Base-by-base conservation (phyloP, 2,113 vertebrate species). In the Abramis brama region DNA sequence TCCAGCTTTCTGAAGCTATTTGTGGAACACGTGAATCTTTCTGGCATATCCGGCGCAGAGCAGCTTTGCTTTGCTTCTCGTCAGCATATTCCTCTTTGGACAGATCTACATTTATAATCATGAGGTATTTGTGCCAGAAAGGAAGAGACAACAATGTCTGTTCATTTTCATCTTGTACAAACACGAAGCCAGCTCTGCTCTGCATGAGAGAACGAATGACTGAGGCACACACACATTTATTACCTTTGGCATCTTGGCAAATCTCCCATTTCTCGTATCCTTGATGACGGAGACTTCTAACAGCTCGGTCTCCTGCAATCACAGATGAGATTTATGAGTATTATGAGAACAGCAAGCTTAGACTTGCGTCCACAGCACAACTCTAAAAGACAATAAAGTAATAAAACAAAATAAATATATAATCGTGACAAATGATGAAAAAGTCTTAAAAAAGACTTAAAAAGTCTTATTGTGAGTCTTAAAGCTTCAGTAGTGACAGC, bases 191-290 rank as follows among this genome's bases (percentile, higher is more conserved):
- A 71, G 82, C 64, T 79, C 12, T 30, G 5, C 15, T 1, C 45
- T 19, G 30, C 7, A 7, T 21, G 19, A 21, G 15, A 10, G 17
- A 70, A 70, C 66, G 0, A 10, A 70, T 70, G 66, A 70, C 36
- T 9, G 9, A 70, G 8, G 4, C 33, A 39, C 33, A 33, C 9
- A 55, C 50, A 55, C 45, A 47, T 52, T 5, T 71, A 71, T 87
- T 96, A 97, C 96, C 96, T 97, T 97, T 77, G 96, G 96, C 77
- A 93, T 95, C 92, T 93, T 94, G 83, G 96, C 95, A 57, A 94
- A 94, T 87, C 95, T 97, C 88, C 96, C 96, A 0, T 94, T 96
- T 90, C 96, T 95, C 88, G 96, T 95, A 90, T 97, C 96, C 89
- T 95, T 97, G 90, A 97, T 96, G 17, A 94, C 93, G 84, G 94